These are phyloP conservation scores for Mythimna loreyi DNA, from an alignment of 2,888 invertebrate species.

Conservation along the genomic window DNA sequence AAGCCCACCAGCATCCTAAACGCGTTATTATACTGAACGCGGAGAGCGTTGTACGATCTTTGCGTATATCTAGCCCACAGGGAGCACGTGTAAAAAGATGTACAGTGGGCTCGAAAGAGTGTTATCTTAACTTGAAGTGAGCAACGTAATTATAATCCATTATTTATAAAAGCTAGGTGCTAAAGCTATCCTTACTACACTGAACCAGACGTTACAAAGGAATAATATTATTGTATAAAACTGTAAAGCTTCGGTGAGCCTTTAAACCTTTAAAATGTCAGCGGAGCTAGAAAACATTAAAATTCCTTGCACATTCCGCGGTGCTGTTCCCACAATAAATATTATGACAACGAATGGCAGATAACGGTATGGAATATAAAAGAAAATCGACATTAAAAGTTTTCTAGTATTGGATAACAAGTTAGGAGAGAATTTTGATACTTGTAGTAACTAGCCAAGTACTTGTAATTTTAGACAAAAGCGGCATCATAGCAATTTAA, in stretches of 20 bases:
- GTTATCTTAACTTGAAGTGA: too few species aligned
- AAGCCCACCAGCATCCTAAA: too few species aligned
- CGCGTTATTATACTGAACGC: too few species aligned
- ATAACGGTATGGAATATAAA: constrained; percentile 49
- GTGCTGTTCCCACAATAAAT: constrained; percentile 40
- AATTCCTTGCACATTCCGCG: constrained; percentile 31
- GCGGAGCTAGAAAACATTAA: constrained; percentile 18
- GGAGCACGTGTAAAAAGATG: too few species aligned
- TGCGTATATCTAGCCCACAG: too few species aligned
- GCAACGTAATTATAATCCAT: too few species aligned
- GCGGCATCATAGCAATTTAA: too few species aligned
- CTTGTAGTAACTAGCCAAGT: too few species aligned
- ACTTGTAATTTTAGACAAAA: too few species aligned
- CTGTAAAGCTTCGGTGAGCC: constrained; percentile 2
- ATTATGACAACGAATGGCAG: constrained; percentile 40
- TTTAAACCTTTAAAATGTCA: constrained; percentile 32
- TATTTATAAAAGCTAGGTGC: neutral
- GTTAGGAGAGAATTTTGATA: too few species aligned
- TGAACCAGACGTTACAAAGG: neutral
- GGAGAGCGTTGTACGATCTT: too few species aligned
- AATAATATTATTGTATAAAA: neutral
- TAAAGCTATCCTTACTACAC: neutral
- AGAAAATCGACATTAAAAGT: constrained; percentile 18
- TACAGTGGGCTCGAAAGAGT: too few species aligned
- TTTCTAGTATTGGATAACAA: constrained; percentile 4